These are phyloP conservation scores for Nephrotoma flavescens DNA, from an alignment of 2,888 invertebrate species.

Conservation along the genomic window DNA sequence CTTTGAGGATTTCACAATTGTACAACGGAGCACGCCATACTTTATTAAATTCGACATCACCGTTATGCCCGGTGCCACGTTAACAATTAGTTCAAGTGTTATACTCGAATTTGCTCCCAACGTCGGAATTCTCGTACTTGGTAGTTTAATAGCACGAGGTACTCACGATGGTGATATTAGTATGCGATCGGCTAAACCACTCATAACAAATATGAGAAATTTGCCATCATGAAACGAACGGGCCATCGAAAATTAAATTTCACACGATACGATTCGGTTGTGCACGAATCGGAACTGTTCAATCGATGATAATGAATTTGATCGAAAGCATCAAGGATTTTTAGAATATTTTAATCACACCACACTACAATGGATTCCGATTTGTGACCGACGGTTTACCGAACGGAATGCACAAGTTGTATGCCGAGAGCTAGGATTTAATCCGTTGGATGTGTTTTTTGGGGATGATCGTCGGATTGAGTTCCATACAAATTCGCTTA, in stretches of 20 bases:
- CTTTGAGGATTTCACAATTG: constrained; percentile 47
- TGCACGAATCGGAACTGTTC: constrained; percentile 63
- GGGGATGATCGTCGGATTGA: constrained; percentile 74
- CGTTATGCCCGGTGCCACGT: constrained; percentile 83
- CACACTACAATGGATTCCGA: constrained; percentile 90
- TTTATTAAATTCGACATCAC: constrained; percentile 80
- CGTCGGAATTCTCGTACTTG: constrained; percentile 89
- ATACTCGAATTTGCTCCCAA: constrained; percentile 88
- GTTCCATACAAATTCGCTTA: constrained; percentile 74
- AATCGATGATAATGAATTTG: constrained; percentile 36
- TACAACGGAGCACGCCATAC: constrained; percentile 54
- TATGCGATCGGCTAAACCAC: constrained; percentile 45
- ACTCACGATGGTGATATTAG: constrained; percentile 56
- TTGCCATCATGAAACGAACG: constrained; percentile 19
- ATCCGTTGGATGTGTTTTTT: constrained; percentile 78
- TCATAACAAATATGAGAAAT: constrained; percentile 17
- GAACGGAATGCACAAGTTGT: constrained; percentile 95
- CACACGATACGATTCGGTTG: constrained; percentile 53
- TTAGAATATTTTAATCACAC: constrained; percentile 91
- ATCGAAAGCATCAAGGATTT: constrained; percentile 62
- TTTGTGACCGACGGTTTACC: constrained; percentile 91
- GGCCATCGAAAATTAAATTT: constrained; percentile 39
- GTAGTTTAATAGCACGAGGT: constrained; percentile 74
- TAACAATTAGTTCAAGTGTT: constrained; percentile 79
- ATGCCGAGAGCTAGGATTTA: constrained; percentile 82